Evolutionary conservation across 2,888 invertebrate genomes (phyloP).

Genomic region (Zygaena filipendulae): DNA sequence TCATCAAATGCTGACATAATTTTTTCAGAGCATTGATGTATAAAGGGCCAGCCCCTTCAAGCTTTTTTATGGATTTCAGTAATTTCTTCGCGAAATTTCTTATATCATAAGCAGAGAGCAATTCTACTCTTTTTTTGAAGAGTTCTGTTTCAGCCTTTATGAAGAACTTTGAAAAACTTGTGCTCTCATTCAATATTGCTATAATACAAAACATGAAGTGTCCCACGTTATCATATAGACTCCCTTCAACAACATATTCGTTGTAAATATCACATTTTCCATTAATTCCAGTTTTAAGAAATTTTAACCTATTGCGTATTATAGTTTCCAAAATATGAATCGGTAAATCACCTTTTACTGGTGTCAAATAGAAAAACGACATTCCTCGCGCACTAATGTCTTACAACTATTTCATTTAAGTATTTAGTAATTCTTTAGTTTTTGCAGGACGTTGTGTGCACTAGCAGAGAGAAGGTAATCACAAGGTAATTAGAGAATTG

Average conservation of each 20-base stretch:
- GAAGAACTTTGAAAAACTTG: conserved; percentile 35
- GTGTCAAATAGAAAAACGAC: conserved; percentile 69
- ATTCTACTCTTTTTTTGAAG: conserved; percentile 31
- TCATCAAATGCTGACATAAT: conserved; percentile 37
- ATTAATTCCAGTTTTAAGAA: conserved; percentile 43
- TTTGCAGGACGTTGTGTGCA: too few relatives aligned
- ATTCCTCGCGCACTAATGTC: conserved; percentile 21
- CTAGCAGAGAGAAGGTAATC: too few relatives aligned
- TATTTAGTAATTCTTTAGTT: too few relatives aligned
- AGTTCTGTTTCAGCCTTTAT: conserved; percentile 38
- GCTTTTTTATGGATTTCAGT: conserved; percentile 32
- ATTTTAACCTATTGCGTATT: conserved; percentile 55
- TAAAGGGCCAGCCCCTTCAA: conserved; percentile 15
- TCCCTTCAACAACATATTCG: conserved; percentile 70
- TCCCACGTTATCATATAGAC: conserved; percentile 67
- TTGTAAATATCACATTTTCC: conserved; percentile 38
- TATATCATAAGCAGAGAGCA: conserved; percentile 37
- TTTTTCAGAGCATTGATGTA: conserved; percentile 29
- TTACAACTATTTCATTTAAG: conserved; percentile 3
- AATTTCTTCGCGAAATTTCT: conserved; percentile 45
- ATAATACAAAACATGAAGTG: conserved; percentile 66
- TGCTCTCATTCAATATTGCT: conserved; percentile 32
- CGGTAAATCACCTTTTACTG: conserved; percentile 63
- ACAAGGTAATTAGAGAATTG: too few relatives aligned
- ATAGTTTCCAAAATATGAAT: conserved; percentile 65